Evolutionary conservation across 2,797 vertebrate genomes (phyloP).

Genomic region (Cossypha caffra): DNA sequence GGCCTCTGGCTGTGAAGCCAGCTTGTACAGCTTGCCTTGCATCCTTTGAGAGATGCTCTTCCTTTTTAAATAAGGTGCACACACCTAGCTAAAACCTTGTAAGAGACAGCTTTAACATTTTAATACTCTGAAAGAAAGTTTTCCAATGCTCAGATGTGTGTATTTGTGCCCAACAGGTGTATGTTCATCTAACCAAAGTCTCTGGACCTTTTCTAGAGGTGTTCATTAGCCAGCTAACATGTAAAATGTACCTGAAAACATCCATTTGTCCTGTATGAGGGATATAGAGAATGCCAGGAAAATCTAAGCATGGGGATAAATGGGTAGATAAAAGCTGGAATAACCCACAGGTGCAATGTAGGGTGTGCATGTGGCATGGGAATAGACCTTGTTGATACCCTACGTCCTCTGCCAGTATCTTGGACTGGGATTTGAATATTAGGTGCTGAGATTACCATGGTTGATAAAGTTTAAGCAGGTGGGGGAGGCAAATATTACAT

Average conservation of each 20-base stretch:
- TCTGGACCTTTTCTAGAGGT: background rate
- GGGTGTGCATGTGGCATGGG: background rate
- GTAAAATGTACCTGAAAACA: background rate
- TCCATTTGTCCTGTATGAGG: rapidly evolving
- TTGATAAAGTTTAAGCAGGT: background rate
- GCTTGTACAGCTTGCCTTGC: background rate
- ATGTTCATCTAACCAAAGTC: background rate
- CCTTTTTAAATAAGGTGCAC: background rate
- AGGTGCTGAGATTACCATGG: background rate
- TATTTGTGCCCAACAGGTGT: background rate
- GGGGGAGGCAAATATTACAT: background rate
- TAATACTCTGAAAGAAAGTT: background rate
- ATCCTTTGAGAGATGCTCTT: background rate
- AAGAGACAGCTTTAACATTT: background rate
- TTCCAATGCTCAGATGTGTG: rapidly evolving
- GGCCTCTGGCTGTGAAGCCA: background rate
- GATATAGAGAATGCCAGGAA: background rate
- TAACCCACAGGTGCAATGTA: background rate
- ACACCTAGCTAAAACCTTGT: background rate
- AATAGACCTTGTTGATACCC: background rate
- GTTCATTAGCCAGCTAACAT: background rate
- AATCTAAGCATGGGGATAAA: background rate
- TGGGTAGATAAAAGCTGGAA: background rate
- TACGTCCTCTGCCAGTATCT: background rate
- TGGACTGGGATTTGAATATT: background rate